phyloP scores from a whole-genome alignment of 2,113 vertebrate species.

The Callaeas wilsoni region DNA sequence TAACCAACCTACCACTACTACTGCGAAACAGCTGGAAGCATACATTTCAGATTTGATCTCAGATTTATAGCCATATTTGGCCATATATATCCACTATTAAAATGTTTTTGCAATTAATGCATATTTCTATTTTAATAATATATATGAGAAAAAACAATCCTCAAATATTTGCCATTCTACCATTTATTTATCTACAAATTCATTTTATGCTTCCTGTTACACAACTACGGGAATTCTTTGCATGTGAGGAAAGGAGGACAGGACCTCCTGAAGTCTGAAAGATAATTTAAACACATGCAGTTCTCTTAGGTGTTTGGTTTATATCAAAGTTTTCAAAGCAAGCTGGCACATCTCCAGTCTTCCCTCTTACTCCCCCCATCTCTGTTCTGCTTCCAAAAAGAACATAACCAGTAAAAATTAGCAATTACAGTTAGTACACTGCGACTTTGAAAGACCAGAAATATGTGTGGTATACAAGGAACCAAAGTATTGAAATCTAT shows the following conservation, averaged over 20 bases:
- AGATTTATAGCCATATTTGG: not conserved
- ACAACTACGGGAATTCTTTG: not conserved
- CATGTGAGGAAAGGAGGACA: not conserved
- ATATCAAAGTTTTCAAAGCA: not conserved
- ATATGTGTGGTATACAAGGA: not conserved
- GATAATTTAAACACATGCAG: not conserved
- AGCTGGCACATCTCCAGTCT: not conserved
- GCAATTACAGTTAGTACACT: not conserved
- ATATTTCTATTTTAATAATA: not conserved
- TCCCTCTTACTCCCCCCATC: rapidly evolving
- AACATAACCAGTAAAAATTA: not conserved
- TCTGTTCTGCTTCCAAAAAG: not conserved
- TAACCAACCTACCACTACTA: not conserved
- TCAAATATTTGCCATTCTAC: not conserved
- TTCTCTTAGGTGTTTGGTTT: not conserved
- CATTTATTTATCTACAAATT: not conserved
- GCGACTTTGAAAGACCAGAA: not conserved
- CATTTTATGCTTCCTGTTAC: not conserved
- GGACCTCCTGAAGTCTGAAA: not conserved
- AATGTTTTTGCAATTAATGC: not conserved
- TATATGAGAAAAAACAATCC: not conserved
- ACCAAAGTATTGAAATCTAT: not conserved
- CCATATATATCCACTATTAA: not conserved
- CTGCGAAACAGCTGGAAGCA: not conserved
- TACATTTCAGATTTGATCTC: not conserved